These are phyloP conservation scores for Anthonomus grandis DNA, from an alignment of 1,140 invertebrate genomes.

Conservation along the genomic window DNA sequence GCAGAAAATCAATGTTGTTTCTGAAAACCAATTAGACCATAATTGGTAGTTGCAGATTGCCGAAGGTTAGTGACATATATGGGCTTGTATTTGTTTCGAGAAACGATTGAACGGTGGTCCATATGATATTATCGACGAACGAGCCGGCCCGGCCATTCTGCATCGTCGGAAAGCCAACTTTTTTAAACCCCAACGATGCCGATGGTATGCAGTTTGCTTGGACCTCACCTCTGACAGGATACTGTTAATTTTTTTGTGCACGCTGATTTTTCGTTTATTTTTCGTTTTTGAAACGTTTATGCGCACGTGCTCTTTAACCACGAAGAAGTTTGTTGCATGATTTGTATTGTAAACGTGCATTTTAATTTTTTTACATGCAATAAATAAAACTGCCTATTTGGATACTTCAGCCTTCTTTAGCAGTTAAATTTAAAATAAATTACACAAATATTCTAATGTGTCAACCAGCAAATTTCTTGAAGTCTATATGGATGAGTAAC, in stretches of 20 bases:
- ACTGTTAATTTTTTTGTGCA: not conserved
- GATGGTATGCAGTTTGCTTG: slow-evolving; percentile 22
- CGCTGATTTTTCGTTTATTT: no score
- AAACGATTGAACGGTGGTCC: slow-evolving; percentile 45
- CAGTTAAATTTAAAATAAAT: no score
- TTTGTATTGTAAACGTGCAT: no score
- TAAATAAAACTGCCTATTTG: no score
- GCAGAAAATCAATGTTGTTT: slow-evolving; percentile 48
- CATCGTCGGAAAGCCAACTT: slow-evolving; percentile 21
- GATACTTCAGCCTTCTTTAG: no score
- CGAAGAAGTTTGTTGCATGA: no score
- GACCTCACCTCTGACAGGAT: slow-evolving; percentile 20
- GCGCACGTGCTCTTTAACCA: no score
- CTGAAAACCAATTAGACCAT: slow-evolving; percentile 49
- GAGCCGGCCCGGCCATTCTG: slow-evolving; percentile 21
- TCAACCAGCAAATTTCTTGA: no score
- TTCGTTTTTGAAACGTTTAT: no score
- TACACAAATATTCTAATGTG: no score
- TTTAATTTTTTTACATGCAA: no score
- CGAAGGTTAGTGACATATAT: slow-evolving; percentile 47
- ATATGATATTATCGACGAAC: slow-evolving; percentile 45
- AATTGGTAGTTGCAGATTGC: slow-evolving; percentile 48
- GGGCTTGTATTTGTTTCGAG: slow-evolving; percentile 49
- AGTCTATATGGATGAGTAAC: no score
- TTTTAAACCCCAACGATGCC: slow-evolving; percentile 17